Conservation (phyloP, 2,888 invertebrate genomes). For the Apantesis nais region DNA sequence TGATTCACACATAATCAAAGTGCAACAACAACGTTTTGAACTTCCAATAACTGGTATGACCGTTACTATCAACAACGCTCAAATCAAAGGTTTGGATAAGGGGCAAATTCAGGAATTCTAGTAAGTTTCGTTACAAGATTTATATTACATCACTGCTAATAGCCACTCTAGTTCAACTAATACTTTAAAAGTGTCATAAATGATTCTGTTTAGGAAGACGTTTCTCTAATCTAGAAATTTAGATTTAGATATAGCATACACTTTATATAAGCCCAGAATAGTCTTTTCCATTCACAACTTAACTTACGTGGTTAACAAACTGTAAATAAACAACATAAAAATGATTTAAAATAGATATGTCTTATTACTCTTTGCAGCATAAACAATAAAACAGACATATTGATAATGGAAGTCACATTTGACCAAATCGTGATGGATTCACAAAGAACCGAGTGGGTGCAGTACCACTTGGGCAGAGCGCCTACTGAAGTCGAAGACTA, state of each 20-base stretch:
- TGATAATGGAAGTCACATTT: background rate
- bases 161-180: background rate
- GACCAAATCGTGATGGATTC: background rate
- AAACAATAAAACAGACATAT: background rate
- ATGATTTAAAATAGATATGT: too few species aligned
- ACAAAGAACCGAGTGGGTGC: background rate
- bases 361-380: background rate
- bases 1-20: background rate
- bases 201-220: background rate
- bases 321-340: too few species aligned
- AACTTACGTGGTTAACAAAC: too few species aligned
- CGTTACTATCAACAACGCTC: background rate
- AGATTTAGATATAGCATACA: too few species aligned
- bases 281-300: too few species aligned
- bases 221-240: background rate
- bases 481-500: background rate
- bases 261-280: too few species aligned
- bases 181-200: background rate
- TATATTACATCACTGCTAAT: background rate
- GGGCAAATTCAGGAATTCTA: background rate
- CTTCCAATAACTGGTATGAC: background rate
- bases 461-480: background rate
- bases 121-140: background rate
- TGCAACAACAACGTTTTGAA: background rate
- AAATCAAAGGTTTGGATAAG: background rate